These are phyloP conservation scores for Mirounga angustirostris DNA, from an alignment of 2,113 vertebrate genomes.

Conservation along the genomic window DNA sequence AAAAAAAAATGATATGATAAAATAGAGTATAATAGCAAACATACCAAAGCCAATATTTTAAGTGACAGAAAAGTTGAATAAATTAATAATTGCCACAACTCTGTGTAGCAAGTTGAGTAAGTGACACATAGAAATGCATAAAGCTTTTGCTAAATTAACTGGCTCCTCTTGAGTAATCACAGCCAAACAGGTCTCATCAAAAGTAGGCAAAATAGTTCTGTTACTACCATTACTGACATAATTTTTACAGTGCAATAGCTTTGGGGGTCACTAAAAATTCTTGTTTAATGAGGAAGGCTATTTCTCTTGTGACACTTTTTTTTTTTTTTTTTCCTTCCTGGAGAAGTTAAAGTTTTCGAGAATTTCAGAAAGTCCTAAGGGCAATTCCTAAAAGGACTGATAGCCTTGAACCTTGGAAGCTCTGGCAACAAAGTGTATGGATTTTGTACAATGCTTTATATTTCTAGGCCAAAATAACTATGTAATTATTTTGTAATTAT, in stretches of 20 bases:
- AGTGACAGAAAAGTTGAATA: background rate
- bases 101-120: background rate
- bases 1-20: background rate
- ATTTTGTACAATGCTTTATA: conserved; percentile 84
- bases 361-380: conserved; percentile 66
- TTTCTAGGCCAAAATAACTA: conserved; percentile 82
- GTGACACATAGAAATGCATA: background rate
- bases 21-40: background rate
- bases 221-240: conserved; percentile 56
- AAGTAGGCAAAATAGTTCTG: background rate
- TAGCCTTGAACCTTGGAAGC: conserved; percentile 63
- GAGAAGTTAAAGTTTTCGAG: conserved; percentile 72
- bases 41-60: background rate
- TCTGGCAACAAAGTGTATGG: conserved; percentile 73
- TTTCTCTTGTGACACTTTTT: background rate
- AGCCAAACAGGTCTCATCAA: background rate
- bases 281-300: conserved; percentile 63
- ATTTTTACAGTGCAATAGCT: conserved; percentile 56
- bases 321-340: background rate
- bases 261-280: conserved; percentile 58
- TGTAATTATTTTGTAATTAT: conserved; percentile 90
- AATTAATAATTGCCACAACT: conserved; percentile 43
- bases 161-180: background rate
- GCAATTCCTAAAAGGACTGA: conserved; percentile 53
- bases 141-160: conserved; percentile 1